Evolutionary conservation across 2,888 invertebrate genomes (phyloP).

Genomic region (Galerucella pusilla): DNA sequence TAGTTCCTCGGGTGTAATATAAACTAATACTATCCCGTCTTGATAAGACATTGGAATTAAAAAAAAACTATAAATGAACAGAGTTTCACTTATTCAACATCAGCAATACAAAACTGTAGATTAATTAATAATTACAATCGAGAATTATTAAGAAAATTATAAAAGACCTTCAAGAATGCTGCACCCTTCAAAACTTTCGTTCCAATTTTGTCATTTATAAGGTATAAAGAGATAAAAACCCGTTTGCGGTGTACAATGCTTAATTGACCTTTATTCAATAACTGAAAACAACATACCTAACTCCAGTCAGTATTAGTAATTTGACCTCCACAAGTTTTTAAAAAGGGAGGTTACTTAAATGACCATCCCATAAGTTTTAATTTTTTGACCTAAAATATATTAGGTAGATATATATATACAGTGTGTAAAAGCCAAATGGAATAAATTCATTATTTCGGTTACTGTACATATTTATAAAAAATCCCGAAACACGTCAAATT

Average conservation of each 20-base stretch:
- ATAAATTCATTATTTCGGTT: no score
- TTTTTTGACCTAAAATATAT: background rate
- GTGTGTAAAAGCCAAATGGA: no score
- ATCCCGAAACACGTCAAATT: no score
- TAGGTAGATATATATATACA: no score
- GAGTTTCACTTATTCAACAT: background rate
- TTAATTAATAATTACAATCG: background rate
- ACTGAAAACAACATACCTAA: background rate
- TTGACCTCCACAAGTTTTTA: background rate
- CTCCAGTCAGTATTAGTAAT: background rate
- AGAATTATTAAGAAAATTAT: background rate
- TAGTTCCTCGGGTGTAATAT: no score
- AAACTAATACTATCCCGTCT: no score
- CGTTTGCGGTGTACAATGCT: background rate
- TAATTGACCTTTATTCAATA: background rate
- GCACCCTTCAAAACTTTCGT: background rate
- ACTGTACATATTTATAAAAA: no score
- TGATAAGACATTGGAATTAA: no score
- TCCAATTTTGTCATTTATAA: background rate
- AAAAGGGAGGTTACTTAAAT: background rate
- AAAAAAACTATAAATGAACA: background rate
- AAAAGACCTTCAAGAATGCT: background rate
- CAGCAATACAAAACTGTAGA: background rate
- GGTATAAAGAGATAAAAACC: background rate
- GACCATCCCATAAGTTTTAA: background rate